Evolutionary conservation across 2,113 vertebrate species (phyloP), one percentile per base, ranked within the genome.

Genomic region (Clarias batrachus): DNA sequence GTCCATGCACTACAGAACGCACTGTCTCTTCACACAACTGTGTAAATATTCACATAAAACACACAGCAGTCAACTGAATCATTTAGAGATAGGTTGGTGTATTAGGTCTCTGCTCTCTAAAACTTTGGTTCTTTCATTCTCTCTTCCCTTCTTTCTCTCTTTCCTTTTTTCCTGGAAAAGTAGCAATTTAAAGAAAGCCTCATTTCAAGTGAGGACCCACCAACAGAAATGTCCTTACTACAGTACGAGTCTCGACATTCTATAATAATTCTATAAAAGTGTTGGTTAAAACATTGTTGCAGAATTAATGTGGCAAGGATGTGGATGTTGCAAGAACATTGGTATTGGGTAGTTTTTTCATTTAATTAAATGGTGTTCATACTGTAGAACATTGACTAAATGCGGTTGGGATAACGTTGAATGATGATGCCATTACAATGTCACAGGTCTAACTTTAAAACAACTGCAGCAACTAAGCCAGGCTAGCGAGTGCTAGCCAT

Each of bases 1-100:
- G 74, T 74, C 21, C 25, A 23, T 52, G 41, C 3, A 48, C 54
- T 86, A 71, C 78, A 62, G 54, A 71, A 73, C 33, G 16, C 76
- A 68, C 54, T 71, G 63, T 65, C 33, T 71, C 13, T 86, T 86
- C 52, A 80, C 78, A 77, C 56, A 74, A 59, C 48, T 25, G 27
- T 81, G 73, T 62, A 14, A 27, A 80, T 60, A 25, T 82, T 60
- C 73, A 82, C 54, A 71, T 66, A 25, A 25, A 48, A 85, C 48
- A 71, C 33, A 33, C 27, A 71, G 62, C 83, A 37, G 73, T 63
- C 27, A 27, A 54, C 23, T 85, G 60, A 85, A 85, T 85, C 84
- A 85, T 57, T 62, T 41, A 4, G 27, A n/a, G 52, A 8, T 57
- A 27, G 54, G 41, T 57, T 56, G 37, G 62, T 57, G 27, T 41